These are phyloP conservation scores for Anthopleura xanthogrammica DNA, from an alignment of 92 coral and sea anemone genomes.

Conservation along the genomic window DNA sequence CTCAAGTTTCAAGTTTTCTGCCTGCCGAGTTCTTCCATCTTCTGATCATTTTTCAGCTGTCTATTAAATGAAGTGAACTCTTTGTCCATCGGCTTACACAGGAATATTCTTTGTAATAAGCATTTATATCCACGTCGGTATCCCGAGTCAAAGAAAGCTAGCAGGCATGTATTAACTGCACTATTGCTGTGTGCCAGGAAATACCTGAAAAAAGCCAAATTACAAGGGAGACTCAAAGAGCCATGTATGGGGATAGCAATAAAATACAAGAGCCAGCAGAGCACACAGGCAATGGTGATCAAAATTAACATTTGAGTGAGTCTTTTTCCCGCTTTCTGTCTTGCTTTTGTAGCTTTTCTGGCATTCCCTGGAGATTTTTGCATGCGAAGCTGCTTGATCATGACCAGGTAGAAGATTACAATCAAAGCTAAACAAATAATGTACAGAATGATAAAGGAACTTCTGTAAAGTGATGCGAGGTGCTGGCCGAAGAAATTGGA, in stretches of 20 bases:
- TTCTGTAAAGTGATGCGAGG: background rate
- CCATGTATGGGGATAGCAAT: constrained; percentile 33
- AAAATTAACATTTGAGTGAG: constrained; percentile 35
- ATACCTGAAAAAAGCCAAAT: constrained; percentile 23
- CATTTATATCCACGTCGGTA: constrained; percentile 38
- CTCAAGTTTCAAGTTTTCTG: too few relatives aligned
- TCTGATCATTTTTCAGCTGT: background rate
- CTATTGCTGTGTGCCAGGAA: constrained; percentile 45
- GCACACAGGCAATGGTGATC: constrained; percentile 35
- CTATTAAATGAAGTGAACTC: background rate
- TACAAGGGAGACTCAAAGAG: constrained; percentile 21
- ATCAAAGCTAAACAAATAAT: background rate
- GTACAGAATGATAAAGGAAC: background rate
- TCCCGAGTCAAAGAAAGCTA: constrained; percentile 34
- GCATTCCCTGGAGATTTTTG: constrained; percentile 15
- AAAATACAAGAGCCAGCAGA: constrained; percentile 56
- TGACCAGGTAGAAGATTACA: constrained; percentile 20
- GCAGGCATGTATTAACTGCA: constrained; percentile 16
- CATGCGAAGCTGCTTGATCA: constrained; percentile 10
- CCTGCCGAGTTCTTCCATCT: too few relatives aligned
- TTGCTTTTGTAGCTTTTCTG: constrained; percentile 4
- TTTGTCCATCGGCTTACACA: background rate
- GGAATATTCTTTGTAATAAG: background rate
- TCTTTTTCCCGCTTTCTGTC: constrained; percentile 40
- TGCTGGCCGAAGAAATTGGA: background rate